Base-by-base conservation (phyloP, 2,113 vertebrate species). In the Agapornis roseicollis region DNA sequence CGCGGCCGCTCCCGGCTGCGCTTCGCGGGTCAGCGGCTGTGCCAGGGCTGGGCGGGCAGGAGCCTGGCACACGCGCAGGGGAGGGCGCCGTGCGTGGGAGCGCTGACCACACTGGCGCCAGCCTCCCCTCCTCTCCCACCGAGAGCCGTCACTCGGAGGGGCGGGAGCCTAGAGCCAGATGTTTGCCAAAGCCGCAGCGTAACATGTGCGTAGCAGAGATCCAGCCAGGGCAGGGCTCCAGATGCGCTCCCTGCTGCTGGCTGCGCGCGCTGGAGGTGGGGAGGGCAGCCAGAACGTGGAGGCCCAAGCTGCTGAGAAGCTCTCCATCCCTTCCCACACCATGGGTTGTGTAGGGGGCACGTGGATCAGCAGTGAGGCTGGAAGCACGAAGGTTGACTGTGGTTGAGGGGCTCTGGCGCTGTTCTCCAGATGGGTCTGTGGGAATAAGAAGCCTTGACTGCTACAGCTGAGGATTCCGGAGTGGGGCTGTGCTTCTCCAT, bases 71-170 rank as follows among this genome's bases (percentile, higher is more conserved):
- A 6, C 63, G 9, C 66, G 81, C 80, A 35, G 93, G 95, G 8
- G 18, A 58, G 86, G 90, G 96, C 94, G 94, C 89, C 6, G 37
- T 96, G 96, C 93, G 97, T 96, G 97, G 96, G 96, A 96, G 84
- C 17, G 37, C 25, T 97, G 96, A 95, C 96, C 97, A 91, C 97
- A 97, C 93, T 97, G 97, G 97, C 97, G 97, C 97, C 97, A 97
- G 94, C 72, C 88, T 96, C 94, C 88, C 83, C 93, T 89, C 87
- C 80, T 71, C 94, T 95, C 96, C 96, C 91, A 94, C 94, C 91
- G 50, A 94, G 95, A 95, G 94, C 96, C 93, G 94, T 95, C 96
- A 94, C 96, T 96, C 63, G 3, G 42, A 93, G 94, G 96, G 95
- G 96, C 39, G 94, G 93, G 94, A 94, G 95, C 96, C 94, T 91